Conservation (phyloP, 1,140 invertebrate species). For the Drosophila asahinai region DNA sequence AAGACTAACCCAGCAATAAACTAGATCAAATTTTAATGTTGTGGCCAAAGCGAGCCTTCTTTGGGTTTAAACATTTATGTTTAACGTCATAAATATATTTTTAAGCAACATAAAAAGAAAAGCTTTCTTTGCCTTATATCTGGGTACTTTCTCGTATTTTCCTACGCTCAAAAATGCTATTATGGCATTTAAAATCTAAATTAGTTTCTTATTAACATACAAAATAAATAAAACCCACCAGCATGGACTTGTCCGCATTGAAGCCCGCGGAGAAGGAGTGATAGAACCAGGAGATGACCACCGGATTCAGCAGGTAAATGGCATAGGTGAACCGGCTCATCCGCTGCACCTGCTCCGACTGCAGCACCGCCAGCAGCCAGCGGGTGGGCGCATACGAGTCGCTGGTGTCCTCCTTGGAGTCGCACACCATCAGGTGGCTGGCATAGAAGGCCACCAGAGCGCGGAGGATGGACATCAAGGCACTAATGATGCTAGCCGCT, state of each 20-base stretch:
- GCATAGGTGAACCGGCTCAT: conserved; percentile 47
- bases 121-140: no score
- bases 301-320: conserved; percentile 54
- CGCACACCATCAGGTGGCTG: conserved; percentile 32
- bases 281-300: conserved; percentile 35
- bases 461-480: background rate
- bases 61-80: no score
- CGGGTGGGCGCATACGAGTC: conserved; percentile 7
- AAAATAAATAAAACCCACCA: conserved; percentile 25
- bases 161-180: no score
- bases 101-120: no score
- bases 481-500: background rate
- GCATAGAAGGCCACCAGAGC: background rate
- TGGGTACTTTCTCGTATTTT: no score
- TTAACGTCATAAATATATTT: no score
- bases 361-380: conserved; percentile 27
- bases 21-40: no score
- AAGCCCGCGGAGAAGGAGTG: conserved; percentile 33
- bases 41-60: no score
- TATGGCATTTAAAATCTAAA: no score
- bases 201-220: no score
- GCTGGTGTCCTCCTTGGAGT: background rate
- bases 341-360: conserved; percentile 24
- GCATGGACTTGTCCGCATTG: conserved; percentile 18
- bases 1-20: no score